phyloP scores from a whole-genome alignment of 23 tunicate species.

The Halocynthia roretzi region DNA sequence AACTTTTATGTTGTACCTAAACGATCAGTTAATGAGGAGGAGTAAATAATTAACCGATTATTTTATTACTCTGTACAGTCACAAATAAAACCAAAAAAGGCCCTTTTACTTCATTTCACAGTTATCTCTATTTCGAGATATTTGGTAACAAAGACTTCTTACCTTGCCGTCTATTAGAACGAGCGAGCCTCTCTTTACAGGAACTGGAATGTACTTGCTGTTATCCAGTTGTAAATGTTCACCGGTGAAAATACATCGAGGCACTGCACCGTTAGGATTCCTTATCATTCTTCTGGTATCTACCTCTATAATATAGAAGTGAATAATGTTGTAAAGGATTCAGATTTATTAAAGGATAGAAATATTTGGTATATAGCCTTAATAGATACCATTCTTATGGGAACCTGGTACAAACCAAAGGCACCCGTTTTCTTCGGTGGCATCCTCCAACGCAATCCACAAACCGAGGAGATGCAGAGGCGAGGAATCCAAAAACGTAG shows the following conservation, averaged over 20 bases:
- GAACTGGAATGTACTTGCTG: constrained; percentile 44
- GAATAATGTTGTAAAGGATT: too few relatives aligned
- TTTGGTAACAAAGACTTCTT: not conserved
- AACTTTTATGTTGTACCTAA: constrained; percentile 69
- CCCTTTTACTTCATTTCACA: not conserved
- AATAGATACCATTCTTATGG: constrained; percentile 39
- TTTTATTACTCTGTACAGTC: too few relatives aligned
- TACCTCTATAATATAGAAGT: constrained; percentile 6
- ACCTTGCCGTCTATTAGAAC: constrained; percentile 71
- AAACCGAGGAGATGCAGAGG: constrained; percentile 68
- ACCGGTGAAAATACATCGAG: constrained; percentile 42
- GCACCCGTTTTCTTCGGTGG: constrained; percentile 75
- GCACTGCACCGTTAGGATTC: constrained; percentile 32
- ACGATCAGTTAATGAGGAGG: not conserved
- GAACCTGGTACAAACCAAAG: constrained; percentile 66
- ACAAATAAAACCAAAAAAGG: too few relatives aligned
- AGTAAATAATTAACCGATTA: too few relatives aligned
- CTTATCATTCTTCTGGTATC: constrained; percentile 51
- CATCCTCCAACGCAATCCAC: constrained; percentile 86
- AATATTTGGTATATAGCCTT: too few relatives aligned
- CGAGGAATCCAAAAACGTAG: constrained; percentile 53
- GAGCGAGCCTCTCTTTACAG: constrained; percentile 51
- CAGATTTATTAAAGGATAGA: too few relatives aligned
- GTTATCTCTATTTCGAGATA: not conserved
- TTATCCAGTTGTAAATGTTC: constrained; percentile 18